These are phyloP conservation scores for Apodemus agrarius DNA, from an alignment of 2,797 vertebrate species.

Conservation along the genomic window DNA sequence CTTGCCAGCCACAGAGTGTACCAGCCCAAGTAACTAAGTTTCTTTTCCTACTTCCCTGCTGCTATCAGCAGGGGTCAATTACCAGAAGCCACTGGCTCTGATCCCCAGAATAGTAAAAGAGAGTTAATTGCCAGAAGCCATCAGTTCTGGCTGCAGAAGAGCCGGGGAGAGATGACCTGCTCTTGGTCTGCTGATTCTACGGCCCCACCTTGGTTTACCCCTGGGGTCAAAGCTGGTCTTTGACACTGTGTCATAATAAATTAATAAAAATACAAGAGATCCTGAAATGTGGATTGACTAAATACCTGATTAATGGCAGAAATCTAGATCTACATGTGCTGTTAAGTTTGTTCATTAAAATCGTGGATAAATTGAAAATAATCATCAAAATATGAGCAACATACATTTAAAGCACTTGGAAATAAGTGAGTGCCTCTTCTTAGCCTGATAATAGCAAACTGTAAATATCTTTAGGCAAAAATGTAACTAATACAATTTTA, in stretches of 20 bases:
- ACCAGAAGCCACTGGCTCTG: neutral
- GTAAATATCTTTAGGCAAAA: slow-evolving; percentile 49
- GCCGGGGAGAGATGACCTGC: neutral
- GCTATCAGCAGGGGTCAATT: neutral
- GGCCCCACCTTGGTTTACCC: neutral
- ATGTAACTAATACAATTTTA: slow-evolving; percentile 60
- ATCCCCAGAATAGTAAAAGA: neutral
- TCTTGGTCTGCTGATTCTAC: neutral
- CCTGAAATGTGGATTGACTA: neutral
- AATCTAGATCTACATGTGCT: neutral
- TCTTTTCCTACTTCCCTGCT: neutral
- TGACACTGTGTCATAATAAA: neutral
- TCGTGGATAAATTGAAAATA: slow-evolving; percentile 31
- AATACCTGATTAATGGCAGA: slow-evolving; percentile 6
- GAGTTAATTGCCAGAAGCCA: neutral
- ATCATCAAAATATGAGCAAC: neutral
- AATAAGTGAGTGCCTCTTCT: neutral
- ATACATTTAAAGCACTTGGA: neutral
- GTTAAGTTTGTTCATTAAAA: slow-evolving; percentile 24
- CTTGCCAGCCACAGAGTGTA: neutral
- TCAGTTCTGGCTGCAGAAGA: neutral
- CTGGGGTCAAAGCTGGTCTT: neutral
- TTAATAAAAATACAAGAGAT: neutral
- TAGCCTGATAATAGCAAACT: neutral
- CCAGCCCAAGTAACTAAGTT: neutral